These are phyloP conservation scores for Channa striata DNA, from an alignment of 2,797 vertebrate genomes.

Conservation along the genomic window DNA sequence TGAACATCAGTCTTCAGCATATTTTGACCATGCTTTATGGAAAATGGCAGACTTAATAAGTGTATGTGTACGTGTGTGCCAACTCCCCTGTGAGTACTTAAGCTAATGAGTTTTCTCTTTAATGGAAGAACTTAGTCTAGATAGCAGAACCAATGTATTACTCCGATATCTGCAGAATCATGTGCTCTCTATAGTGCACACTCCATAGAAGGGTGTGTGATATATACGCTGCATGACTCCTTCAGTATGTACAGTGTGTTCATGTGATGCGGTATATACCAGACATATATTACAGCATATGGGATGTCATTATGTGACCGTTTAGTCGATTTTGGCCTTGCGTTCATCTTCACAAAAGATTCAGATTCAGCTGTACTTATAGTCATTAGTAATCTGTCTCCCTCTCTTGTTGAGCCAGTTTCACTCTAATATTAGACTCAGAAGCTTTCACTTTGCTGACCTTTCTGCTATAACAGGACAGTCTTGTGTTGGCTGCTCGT, in stretches of 20 bases:
- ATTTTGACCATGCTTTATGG: conserved; percentile 52
- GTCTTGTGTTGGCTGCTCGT: conserved; percentile 1
- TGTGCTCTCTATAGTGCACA: conserved; percentile 14
- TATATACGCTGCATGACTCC: conserved; percentile 4
- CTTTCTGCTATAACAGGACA: conserved; percentile 11
- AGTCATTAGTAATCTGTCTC: conserved; percentile 6
- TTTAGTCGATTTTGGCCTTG: not conserved
- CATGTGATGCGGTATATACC: not conserved
- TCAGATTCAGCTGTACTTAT: not conserved
- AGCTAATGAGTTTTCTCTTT: conserved; percentile 73
- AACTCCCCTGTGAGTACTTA: conserved; percentile 69
- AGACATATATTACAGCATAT: not conserved
- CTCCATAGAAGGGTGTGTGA: conserved; percentile 17
- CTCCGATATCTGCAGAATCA: conserved; percentile 47
- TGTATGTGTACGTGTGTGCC: conserved; percentile 33
- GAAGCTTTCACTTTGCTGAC: conserved; percentile 9
- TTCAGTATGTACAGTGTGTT: conserved; percentile 9
- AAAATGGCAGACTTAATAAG: conserved; percentile 48
- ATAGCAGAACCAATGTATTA: conserved; percentile 47
- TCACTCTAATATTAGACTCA: not conserved
- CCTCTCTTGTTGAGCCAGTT: not conserved
- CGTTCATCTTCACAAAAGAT: not conserved
- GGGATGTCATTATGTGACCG: not conserved
- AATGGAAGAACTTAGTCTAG: conserved; percentile 62
- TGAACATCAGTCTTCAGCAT: conserved; percentile 41